Conservation (phyloP, 1,140 invertebrate species). For the Acyrthosiphon pisum region DNA sequence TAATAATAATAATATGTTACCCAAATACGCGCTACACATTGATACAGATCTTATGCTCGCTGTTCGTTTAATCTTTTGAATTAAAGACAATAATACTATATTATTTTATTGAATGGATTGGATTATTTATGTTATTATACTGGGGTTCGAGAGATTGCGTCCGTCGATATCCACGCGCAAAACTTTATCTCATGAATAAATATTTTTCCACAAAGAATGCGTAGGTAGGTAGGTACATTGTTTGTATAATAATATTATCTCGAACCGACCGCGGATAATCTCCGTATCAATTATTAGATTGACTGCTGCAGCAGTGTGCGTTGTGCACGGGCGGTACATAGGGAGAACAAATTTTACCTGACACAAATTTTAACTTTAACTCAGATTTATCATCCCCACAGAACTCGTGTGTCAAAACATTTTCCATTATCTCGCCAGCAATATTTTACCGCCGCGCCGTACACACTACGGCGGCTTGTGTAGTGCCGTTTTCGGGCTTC, state of each 20-base stretch:
- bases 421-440: conserved; percentile 53
- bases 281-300: neutral
- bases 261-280: neutral
- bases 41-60: neutral
- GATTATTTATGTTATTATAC: neutral
- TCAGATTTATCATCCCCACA: conserved; percentile 38
- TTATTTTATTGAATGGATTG: neutral
- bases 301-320: neutral
- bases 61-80: neutral
- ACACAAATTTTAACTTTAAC: conserved; percentile 35
- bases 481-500: conserved; percentile 21
- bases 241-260: neutral
- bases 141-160: neutral
- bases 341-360: conserved; percentile 31
- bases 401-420: conserved; percentile 47
- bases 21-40: neutral
- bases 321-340: neutral
- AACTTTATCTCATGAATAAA: neutral
- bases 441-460: conserved; percentile 36
- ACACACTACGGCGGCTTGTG: neutral
- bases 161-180: neutral
- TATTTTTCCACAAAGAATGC: neutral
- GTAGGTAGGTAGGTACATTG: neutral
- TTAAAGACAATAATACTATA: neutral
- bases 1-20: neutral